Conservation (phyloP, 1,140 invertebrate species). For the Asobara japonica region DNA sequence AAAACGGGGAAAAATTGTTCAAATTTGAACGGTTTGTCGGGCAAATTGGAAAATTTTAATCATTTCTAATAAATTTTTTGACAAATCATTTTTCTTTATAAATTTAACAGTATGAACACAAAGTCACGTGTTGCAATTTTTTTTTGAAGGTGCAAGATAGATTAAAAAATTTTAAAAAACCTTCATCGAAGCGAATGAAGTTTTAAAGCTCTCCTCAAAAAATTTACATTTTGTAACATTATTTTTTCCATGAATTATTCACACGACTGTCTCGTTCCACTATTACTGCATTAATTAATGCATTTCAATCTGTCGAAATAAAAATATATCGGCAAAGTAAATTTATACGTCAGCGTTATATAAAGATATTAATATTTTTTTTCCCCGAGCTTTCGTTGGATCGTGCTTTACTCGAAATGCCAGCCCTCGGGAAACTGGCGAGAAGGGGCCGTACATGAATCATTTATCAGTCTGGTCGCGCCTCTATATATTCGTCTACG, state of each 20-base stretch:
- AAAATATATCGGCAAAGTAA: not conserved
- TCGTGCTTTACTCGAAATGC: slow-evolving; percentile 24
- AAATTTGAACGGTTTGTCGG: too few species aligned
- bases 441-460: slow-evolving; percentile 33
- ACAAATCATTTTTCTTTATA: not conserved
- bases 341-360: not conserved
- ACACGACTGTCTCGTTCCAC: not conserved
- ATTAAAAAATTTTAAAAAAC: too few species aligned
- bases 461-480: slow-evolving; percentile 38
- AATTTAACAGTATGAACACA: too few species aligned
- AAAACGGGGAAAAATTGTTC: too few species aligned
- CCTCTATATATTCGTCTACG: slow-evolving; percentile 19
- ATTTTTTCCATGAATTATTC: not conserved
- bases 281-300: not conserved
- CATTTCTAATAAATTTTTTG: too few species aligned
- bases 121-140: too few species aligned
- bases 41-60: too few species aligned
- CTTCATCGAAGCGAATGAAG: too few species aligned
- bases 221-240: not conserved
- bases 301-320: not conserved
- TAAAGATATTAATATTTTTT: slow-evolving; percentile 32
- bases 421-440: slow-evolving; percentile 19
- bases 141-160: too few species aligned
- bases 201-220: too few species aligned
- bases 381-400: slow-evolving; percentile 26